Evolutionary conservation across 2,888 invertebrate species (phyloP).

Genomic region (Hypomecis punctinalis): DNA sequence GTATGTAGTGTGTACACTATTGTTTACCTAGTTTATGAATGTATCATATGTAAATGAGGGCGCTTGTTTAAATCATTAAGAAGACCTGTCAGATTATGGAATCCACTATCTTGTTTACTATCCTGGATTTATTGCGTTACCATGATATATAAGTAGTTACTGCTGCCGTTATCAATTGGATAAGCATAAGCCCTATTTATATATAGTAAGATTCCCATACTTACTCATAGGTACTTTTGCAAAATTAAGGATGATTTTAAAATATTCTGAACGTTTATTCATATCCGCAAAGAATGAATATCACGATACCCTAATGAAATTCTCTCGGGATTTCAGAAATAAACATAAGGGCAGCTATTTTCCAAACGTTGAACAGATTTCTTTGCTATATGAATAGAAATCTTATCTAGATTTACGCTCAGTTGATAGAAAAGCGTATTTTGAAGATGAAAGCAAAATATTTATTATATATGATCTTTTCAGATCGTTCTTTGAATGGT

Average conservation of each 20-base stretch:
- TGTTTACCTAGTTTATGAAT: neutral
- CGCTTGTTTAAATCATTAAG: conserved; percentile 18
- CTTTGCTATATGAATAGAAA: conserved; percentile 23
- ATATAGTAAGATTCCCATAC: conserved; percentile 7
- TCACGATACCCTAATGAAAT: conserved; percentile 29
- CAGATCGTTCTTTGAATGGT: conserved; percentile 17
- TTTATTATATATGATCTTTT: conserved; percentile 33
- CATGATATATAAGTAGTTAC: conserved; percentile 2
- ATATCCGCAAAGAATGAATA: conserved; percentile 29
- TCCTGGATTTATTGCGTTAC: conserved; percentile 12
- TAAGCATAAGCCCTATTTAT: conserved; percentile 8
- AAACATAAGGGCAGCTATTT: conserved; percentile 27
- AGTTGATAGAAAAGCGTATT: conserved; percentile 27
- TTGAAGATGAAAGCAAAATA: conserved; percentile 32
- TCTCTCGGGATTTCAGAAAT: conserved; percentile 24
- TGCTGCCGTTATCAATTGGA: conserved; percentile 9
- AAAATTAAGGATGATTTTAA: conserved; percentile 3
- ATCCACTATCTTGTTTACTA: conserved; percentile 23
- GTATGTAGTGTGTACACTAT: neutral
- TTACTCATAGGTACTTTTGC: conserved; percentile 1
- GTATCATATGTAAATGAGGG: neutral
- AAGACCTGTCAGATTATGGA: conserved; percentile 7
- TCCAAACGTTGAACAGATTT: conserved; percentile 21
- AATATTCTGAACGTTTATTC: conserved; percentile 30
- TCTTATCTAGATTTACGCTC: conserved; percentile 32